Conservation (phyloP, 2,113 vertebrate genomes). For the Mormyrus iriodes region DNA sequence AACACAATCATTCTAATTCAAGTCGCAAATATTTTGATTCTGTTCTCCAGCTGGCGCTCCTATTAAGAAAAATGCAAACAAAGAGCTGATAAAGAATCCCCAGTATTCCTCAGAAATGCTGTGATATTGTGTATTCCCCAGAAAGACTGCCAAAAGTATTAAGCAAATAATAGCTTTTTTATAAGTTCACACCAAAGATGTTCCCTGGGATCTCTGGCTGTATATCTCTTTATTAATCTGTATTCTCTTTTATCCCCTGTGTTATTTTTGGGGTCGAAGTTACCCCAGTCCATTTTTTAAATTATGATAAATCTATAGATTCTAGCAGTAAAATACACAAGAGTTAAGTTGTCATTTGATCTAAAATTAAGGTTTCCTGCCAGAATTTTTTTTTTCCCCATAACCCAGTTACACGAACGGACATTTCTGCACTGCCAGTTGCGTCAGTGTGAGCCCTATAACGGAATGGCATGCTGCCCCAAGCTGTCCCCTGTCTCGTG, state of each 20-base stretch:
- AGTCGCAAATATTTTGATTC: neutral
- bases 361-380: neutral
- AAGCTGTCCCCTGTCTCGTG: neutral
- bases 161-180: neutral
- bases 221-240: neutral
- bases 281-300: too few species aligned
- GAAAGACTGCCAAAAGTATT: neutral
- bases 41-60: neutral
- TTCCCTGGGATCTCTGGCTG: neutral
- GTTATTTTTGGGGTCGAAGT: too few species aligned
- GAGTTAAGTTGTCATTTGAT: neutral
- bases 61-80: neutral
- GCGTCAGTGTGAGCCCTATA: neutral
- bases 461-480: neutral
- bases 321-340: too few species aligned
- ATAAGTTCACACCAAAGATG: neutral
- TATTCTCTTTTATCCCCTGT: too few species aligned
- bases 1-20: neutral
- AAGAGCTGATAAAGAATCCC: neutral
- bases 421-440: neutral
- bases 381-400: neutral
- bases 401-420: neutral
- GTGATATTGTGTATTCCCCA: neutral
- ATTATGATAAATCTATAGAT: too few species aligned
- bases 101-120: neutral